Percentiles rank a stretch among this genome's conserved stretches.
These are phyloP conservation scores for Reticulitermes lucifugus DNA, from an alignment of 2,888 invertebrate species.

Conservation along the genomic window DNA sequence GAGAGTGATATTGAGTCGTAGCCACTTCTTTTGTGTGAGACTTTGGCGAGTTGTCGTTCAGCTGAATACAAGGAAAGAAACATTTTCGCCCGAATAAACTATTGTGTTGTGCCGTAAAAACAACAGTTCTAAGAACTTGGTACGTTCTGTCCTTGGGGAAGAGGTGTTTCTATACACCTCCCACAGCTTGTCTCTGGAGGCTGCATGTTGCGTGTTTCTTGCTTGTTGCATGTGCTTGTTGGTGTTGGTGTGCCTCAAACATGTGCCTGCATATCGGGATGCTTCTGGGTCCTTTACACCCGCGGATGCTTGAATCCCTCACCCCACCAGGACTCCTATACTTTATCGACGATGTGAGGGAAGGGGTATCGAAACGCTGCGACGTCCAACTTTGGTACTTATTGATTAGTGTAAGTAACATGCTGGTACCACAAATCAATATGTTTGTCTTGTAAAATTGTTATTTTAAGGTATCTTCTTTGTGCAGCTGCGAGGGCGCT, in stretches of 20 bases:
- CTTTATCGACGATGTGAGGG: too few relatives aligned
- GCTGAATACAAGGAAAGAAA: too few relatives aligned
- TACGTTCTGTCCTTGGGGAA: background rate
- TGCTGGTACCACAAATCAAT: too few relatives aligned
- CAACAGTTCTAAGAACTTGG: too few relatives aligned
- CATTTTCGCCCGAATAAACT: too few relatives aligned
- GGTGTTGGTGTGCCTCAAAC: background rate
- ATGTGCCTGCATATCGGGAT: background rate
- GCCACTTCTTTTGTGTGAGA: too few relatives aligned
- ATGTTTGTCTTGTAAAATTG: background rate
- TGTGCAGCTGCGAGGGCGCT: too few relatives aligned
- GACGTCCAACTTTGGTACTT: too few relatives aligned
- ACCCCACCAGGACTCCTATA: background rate
- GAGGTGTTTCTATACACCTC: background rate
- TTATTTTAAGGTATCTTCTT: background rate
- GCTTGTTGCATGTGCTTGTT: conserved; percentile 18
- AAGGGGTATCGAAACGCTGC: background rate
- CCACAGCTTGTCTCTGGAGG: background rate
- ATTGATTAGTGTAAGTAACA: too few relatives aligned
- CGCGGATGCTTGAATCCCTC: background rate
- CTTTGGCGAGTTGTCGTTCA: too few relatives aligned
- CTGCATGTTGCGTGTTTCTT: conserved; percentile 10
- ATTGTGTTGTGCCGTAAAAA: too few relatives aligned
- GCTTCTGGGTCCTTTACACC: background rate
- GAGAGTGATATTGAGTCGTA: too few relatives aligned